These are phyloP conservation scores for Sebastiscus albofasciatus DNA, from an alignment of 2,797 vertebrate genomes.

Conservation along the genomic window DNA sequence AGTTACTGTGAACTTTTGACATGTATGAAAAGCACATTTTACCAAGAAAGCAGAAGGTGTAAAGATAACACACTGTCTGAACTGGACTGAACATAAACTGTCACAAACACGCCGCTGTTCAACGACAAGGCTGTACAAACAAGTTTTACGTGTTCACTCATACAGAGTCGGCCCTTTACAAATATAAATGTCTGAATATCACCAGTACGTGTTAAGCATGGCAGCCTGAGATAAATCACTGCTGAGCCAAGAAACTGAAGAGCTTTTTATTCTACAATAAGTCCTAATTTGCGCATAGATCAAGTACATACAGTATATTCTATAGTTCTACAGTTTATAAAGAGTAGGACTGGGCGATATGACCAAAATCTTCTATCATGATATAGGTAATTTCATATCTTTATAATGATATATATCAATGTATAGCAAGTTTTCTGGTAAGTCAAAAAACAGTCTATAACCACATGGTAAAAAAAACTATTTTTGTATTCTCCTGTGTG, in stretches of 20 bases:
- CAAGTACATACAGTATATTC: background rate
- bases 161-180: background rate
- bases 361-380: too few species aligned
- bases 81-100: background rate
- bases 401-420: too few species aligned
- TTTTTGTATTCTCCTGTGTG: too few species aligned
- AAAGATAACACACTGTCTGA: background rate
- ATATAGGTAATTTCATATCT: too few species aligned
- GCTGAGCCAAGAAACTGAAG: background rate
- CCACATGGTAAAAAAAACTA: too few species aligned
- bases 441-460: too few species aligned
- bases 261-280: background rate
- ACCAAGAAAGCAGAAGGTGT: constrained; percentile 39
- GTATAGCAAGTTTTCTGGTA: too few species aligned
- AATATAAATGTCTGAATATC: background rate
- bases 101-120: background rate
- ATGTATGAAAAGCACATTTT: background rate
- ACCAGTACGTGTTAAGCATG: background rate
- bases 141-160: background rate
- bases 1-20: background rate
- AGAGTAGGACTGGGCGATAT: background rate
- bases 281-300: background rate
- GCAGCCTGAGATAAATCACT: background rate
- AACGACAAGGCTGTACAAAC: background rate
- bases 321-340: background rate